Base-by-base conservation (phyloP, 2,888 invertebrate species). In the Glaucopsyche alexis region DNA sequence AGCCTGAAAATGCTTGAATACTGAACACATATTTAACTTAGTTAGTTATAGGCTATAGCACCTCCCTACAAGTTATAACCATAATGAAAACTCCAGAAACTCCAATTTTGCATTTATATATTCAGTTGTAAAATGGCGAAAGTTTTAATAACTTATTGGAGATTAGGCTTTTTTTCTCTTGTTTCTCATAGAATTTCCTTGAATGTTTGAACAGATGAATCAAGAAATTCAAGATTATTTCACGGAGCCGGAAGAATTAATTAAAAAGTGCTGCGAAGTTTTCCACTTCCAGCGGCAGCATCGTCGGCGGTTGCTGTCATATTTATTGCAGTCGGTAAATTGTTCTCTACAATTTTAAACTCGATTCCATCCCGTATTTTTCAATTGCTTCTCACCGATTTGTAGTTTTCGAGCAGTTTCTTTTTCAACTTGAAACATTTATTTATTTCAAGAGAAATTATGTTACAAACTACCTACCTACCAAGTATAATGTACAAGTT, bases 221-320 rank as follows among this genome's bases (percentile, higher is more conserved):
- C 87, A 88, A 80, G 93, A 93, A 75, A 84, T 93, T 75, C 92
- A 92, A 85, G 93, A 93, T 78, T 93, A 91, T 81, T 93, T 93
- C 78, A 90, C 91, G 64, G 93, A 93, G 76, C 93, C 93, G 4
- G 93, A 92, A 79, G 93, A 93, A 80, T 84, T 93, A 77, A 85
- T 93, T 75, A 89, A 87, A 78, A 93, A 93, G 80, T 85, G 89
- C 74, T 88, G 87, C 79, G 90, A 90, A 83, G 90, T 93, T 77
- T 81, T 93, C 79, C 89, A 91, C 76, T 93, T 93, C 82, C 93
- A 93, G 81, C 88, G 85, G 79, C 90, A 93, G 77, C 93, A 93
- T 75, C 86, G 93, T 74, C 84, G 90, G 74, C 87, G 91, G 72
- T 83, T 93, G 75, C 80, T 93, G 65, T 90, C 92, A 14, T 91